Base-by-base conservation (phyloP, 1,140 invertebrate genomes). In the Drosophila repleta region DNA sequence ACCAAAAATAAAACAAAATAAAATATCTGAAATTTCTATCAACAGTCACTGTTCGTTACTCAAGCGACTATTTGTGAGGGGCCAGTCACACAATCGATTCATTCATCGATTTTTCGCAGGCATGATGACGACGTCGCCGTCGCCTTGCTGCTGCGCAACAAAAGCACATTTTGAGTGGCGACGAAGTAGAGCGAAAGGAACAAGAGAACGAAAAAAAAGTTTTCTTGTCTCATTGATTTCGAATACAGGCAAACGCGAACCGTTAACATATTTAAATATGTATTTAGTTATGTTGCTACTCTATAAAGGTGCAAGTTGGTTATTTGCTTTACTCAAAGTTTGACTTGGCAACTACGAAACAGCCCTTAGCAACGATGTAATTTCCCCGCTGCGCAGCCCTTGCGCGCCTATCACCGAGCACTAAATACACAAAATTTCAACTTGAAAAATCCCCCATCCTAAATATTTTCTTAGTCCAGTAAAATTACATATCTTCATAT, bases 51-150 rank as follows among this genome's bases (percentile, higher is more conserved):
- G 20, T 13, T 58, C 39, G 29, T 29, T 18, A 32, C n/a, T 24
- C 26, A 46, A 76, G 55, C 37, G 51, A 76, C 57, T 48, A 56
- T 43, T 45, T 66, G 51, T 17, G 17, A 17, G n/a, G 32, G 18
- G 35, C 57, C 62, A 63, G 57, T 65, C 67, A 75, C 78, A 74
- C 90, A 82, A 90, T 91, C 89, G 90, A 90, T 91, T 88, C 90
- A 91, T 91, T 91, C 90, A 91, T 91, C 83, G 90, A 91, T 91
- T 91, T 91, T 91, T 91, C 90, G 75, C 90, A 78, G 65, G 20
- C 43, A 71, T 57, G 61, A 70, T 60, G 82, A 79, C 57, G 79
- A 71, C 63, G 68, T 56, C 60, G 78, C 61, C 56, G 77, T 56
- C 57, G 69, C 43, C 57, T 68, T 51, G 45, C 62, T 69, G 81